Base-by-base conservation (phyloP, 2,797 vertebrate species). In the Mionectes olivaceus region DNA sequence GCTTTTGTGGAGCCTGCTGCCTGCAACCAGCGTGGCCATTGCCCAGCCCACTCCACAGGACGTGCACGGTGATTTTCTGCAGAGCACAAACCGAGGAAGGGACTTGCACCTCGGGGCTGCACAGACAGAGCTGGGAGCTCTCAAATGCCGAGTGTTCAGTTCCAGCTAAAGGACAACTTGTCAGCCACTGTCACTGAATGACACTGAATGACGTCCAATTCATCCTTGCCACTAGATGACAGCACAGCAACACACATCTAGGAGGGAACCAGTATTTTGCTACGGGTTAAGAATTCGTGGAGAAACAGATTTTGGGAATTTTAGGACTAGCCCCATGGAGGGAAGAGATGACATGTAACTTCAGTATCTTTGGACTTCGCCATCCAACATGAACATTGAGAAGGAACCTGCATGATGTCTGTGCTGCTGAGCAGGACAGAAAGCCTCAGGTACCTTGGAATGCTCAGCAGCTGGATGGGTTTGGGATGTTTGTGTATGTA, bases 171-270 rank as follows among this genome's bases (percentile, higher is more conserved):
- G 71, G 87, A 56, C 65, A 50, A 32, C 85, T 70, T 61, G 77
- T 77, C 82, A 79, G 94, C 57, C 79, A 70, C 90, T 64, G 90
- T 53, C 78, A 59, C 75, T 10, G 83, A 92, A 67, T 67, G 82
- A 83, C 92, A 89, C 87, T 41, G 71, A 92, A 81, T 64, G 78
- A 83, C 64, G 37, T 94, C 94, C 96, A 93, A 92, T 97, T 97
- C 97, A 97, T 97, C 97, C 96, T 97, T 94, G 86, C 95, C 97
- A 97, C 97, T 97, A 98, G 97, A 97, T 97, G 97, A 97, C 96
- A 97, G 94, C 95, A 93, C 92, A 96, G 95, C 95, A 97, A 97
- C 97, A 97, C 93, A 87, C 90, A 97, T 96, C 71, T 39, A 71
- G 61, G 70, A 76, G 82, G 73, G 52, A 76, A 93, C 49, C 33